Conservation (phyloP, 2,888 invertebrate genomes). For the Drosophila phalerata region DNA sequence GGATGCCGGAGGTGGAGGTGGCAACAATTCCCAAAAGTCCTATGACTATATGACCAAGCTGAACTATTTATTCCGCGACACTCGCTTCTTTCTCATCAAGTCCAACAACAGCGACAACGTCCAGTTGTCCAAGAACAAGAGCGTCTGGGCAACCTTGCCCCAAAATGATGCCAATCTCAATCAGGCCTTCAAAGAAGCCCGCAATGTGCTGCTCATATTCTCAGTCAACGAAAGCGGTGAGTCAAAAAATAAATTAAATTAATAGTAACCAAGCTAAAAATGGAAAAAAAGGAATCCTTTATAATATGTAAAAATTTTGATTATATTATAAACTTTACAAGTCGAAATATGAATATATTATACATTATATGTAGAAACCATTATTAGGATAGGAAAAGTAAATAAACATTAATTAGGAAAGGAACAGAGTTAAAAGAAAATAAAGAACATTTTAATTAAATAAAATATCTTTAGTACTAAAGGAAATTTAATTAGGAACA, state of each 20-base stretch:
- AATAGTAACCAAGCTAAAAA: background rate
- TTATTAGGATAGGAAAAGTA: too few species aligned
- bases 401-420: too few species aligned
- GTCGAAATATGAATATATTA: too few species aligned
- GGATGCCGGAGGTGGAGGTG: constrained; percentile 33
- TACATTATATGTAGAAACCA: too few species aligned
- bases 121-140: constrained; percentile 96
- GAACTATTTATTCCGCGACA: constrained; percentile 97
- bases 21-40: constrained; percentile 83
- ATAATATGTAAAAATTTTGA: too few species aligned
- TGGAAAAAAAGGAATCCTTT: too few species aligned
- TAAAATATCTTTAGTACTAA: too few species aligned
- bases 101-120: constrained; percentile 99
- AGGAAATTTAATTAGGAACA: too few species aligned
- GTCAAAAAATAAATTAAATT: constrained; percentile 34
- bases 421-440: too few species aligned
- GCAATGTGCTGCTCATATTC: constrained; percentile 97
- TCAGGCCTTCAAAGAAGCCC: constrained; percentile 95
- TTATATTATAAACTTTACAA: too few species aligned
- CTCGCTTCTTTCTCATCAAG: constrained; percentile 98
- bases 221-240: constrained; percentile 97
- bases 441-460: too few species aligned
- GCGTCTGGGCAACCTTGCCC: constrained; percentile 99
- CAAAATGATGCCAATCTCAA: constrained; percentile 98
- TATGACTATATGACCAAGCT: constrained; percentile 95